phyloP scores from a whole-genome alignment of 2,888 invertebrate genomes.

The Rhogogaster chlorosoma region DNA sequence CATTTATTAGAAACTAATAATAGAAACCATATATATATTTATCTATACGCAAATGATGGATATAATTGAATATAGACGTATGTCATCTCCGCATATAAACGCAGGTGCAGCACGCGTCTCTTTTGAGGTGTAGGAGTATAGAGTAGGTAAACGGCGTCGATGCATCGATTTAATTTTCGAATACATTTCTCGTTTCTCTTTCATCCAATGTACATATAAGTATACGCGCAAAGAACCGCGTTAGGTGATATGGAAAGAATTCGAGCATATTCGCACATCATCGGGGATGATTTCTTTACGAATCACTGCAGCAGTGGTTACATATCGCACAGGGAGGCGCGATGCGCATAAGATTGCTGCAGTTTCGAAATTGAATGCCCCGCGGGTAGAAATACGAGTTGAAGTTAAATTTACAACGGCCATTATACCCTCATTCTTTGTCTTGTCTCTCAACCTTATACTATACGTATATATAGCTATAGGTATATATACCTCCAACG shows the following conservation, averaged over 20 bases:
- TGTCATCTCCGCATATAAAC: conserved; percentile 18
- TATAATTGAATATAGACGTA: not conserved
- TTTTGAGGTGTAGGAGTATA: not conserved
- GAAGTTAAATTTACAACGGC: conserved; percentile 70
- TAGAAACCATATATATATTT: not conserved
- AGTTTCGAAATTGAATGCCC: conserved; percentile 48
- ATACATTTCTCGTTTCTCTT: not conserved
- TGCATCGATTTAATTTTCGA: not conserved
- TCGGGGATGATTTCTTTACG: not conserved
- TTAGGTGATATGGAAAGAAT: no score
- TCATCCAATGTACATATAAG: no score
- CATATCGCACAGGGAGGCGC: not conserved
- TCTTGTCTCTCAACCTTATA: conserved; percentile 69
- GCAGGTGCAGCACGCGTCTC: not conserved
- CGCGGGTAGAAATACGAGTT: conserved; percentile 35
- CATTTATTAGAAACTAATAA: not conserved
- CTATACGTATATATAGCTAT: not conserved
- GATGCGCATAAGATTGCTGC: conserved; percentile 1
- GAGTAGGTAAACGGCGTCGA: no score
- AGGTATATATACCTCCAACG: not conserved
- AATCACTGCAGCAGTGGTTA: not conserved
- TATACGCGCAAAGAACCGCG: no score
- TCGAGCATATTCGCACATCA: no score
- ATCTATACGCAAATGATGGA: not conserved
- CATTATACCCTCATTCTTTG: conserved; percentile 74